A percentile compares a stretch with the other conserved stretches of the same genome.
phyloP scores from a whole-genome alignment of 2,797 vertebrate species.

The Falco columbarius region DNA sequence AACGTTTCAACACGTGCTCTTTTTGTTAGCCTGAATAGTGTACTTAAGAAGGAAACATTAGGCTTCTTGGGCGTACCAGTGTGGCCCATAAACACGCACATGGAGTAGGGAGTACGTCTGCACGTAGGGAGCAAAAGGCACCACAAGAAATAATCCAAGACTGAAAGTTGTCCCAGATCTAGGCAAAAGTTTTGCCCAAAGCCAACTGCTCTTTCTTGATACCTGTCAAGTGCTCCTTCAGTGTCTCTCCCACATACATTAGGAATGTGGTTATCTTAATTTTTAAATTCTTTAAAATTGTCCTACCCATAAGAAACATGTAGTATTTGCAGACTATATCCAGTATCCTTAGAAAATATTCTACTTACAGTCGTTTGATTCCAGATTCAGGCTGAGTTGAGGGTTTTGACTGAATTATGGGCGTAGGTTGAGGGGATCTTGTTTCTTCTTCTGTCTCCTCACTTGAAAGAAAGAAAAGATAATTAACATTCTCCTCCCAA shows the following conservation, averaged over 20 bases:
- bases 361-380: slow-evolving; percentile 95
- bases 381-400: slow-evolving; percentile 90
- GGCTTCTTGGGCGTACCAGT: neutral
- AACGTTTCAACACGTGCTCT: neutral
- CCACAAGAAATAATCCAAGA: neutral
- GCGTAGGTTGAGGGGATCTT: slow-evolving; percentile 78
- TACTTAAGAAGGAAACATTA: neutral
- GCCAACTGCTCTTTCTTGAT: neutral
- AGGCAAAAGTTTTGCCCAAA: neutral
- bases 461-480: slow-evolving; percentile 71
- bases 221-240: neutral
- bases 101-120: neutral
- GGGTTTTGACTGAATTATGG: slow-evolving; percentile 79
- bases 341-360: neutral
- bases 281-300: neutral
- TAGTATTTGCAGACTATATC: neutral
- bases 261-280: neutral
- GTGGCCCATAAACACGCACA: neutral
- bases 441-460: slow-evolving; percentile 91
- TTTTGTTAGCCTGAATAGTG: neutral
- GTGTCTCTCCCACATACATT: neutral
- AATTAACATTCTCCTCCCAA: neutral
- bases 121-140: neutral
- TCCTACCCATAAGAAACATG: neutral
- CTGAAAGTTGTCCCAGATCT: neutral